These are phyloP conservation scores for Procambarus virginalis DNA, from an alignment of 1,140 invertebrate genomes.

Conservation along the genomic window DNA sequence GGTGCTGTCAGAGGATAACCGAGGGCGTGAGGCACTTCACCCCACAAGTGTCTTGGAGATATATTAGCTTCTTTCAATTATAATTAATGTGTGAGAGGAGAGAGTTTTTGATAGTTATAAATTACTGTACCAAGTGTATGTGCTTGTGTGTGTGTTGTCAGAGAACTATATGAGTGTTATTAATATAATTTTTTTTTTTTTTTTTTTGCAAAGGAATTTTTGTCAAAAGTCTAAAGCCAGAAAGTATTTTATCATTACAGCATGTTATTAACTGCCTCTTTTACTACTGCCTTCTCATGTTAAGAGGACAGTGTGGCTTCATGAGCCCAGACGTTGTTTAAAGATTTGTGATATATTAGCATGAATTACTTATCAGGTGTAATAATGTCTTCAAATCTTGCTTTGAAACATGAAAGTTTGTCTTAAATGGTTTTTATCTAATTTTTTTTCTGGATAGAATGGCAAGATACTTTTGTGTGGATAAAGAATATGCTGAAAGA, in stretches of 20 bases:
- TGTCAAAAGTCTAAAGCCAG: background rate
- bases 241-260: background rate
- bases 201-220: background rate
- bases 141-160: slow-evolving; percentile 11
- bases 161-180: slow-evolving; percentile 30
- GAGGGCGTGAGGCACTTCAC: background rate
- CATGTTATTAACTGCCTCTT: background rate
- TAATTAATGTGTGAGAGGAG: slow-evolving; percentile 21
- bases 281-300: background rate
- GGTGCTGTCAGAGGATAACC: too few relatives aligned
- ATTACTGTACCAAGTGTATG: slow-evolving; percentile 14
- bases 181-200: slow-evolving; percentile 17
- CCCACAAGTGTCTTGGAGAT: slow-evolving; percentile 21
- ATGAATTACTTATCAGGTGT: background rate
- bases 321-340: background rate
- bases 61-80: slow-evolving; percentile 20
- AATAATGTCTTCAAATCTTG: background rate
- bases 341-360: background rate
- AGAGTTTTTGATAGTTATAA: slow-evolving; percentile 34
- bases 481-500: slow-evolving; percentile 5
- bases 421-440: background rate
- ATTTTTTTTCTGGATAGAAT: background rate
- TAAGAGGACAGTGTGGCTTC: background rate
- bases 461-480: background rate
- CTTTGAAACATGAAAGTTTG: background rate